A percentile compares a stretch with the other conserved stretches of the same genome.
Conservation (phyloP, 2,888 invertebrate genomes). For the Eupithecia abbreviata region DNA sequence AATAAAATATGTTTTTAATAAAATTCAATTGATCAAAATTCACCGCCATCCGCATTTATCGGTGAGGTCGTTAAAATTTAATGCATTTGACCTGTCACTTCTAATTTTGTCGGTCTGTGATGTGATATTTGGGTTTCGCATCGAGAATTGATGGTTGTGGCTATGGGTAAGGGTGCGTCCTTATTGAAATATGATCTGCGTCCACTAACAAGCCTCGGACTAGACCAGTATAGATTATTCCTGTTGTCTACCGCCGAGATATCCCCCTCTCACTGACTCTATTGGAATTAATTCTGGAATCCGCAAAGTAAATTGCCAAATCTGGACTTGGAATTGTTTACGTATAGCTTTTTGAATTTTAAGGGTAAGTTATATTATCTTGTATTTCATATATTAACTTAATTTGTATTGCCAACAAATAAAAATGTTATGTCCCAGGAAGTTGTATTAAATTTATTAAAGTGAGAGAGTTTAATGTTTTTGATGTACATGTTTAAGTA, state of each 20-base stretch:
- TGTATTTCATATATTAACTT: neutral
- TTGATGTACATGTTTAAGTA: too few species aligned
- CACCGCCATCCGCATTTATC: slow-evolving; percentile 4
- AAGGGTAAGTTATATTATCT: neutral
- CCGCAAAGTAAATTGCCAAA: neutral
- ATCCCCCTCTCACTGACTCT: neutral
- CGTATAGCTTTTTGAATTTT: neutral
- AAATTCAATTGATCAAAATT: slow-evolving; percentile 15
- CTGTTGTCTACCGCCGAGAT: neutral
- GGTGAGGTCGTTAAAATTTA: slow-evolving; percentile 20
- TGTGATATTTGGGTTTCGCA: slow-evolving; percentile 10
- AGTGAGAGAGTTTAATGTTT: neutral
- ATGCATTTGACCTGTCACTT: slow-evolving; percentile 29
- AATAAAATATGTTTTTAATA: neutral
- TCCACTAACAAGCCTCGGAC: neutral
- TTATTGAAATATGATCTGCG: slow-evolving; percentile 12
- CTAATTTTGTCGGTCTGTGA: slow-evolving; percentile 22
- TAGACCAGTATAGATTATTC: neutral
- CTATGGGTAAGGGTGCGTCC: slow-evolving; percentile 17
- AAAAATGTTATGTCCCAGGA: neutral
- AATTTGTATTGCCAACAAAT: neutral
- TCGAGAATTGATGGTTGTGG: slow-evolving; percentile 12
- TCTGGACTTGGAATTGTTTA: neutral
- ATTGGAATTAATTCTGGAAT: neutral
- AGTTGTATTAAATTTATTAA: neutral